A percentile compares a stretch with the other conserved stretches of the same genome.
phyloP scores from a whole-genome alignment of 2,113 vertebrate species.

The Saguinus imperator region DNA sequence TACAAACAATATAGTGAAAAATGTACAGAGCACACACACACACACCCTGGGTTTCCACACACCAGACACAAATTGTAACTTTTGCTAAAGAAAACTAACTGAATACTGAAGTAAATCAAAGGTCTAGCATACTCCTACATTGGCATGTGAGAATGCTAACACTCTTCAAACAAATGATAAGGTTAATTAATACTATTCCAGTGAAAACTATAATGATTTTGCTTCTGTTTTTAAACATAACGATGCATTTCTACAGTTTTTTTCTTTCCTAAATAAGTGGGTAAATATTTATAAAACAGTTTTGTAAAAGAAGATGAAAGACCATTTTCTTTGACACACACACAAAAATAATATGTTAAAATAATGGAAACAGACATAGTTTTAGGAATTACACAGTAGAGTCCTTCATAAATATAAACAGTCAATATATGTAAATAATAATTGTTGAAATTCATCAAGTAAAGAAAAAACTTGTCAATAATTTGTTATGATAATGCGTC shows the following conservation, averaged over 20 bases:
- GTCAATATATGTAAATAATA: neutral
- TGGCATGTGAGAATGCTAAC: neutral
- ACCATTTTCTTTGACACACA: neutral
- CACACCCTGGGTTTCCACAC: neutral
- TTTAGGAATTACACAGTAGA: neutral
- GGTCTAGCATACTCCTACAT: neutral
- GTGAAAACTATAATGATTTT: neutral
- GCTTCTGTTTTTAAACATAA: neutral
- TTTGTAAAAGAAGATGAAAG: neutral
- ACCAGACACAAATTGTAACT: neutral
- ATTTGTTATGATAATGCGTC: neutral
- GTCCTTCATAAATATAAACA: neutral
- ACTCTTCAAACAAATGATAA: neutral
- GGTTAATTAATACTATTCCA: neutral
- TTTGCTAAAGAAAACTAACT: neutral
- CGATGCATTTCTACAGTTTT: neutral
- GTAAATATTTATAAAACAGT: neutral
- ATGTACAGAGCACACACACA: neutral
- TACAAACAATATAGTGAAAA: neutral
- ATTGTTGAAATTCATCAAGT: neutral
- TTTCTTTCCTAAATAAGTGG: neutral
- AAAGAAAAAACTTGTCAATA: neutral
- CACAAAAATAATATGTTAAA: neutral
- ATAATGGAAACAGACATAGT: neutral
- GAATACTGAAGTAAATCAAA: neutral